Percentiles rank a stretch among this genome's conserved stretches.
phyloP scores from a whole-genome alignment of 2,113 vertebrate species.

The Entelurus aequoreus region DNA sequence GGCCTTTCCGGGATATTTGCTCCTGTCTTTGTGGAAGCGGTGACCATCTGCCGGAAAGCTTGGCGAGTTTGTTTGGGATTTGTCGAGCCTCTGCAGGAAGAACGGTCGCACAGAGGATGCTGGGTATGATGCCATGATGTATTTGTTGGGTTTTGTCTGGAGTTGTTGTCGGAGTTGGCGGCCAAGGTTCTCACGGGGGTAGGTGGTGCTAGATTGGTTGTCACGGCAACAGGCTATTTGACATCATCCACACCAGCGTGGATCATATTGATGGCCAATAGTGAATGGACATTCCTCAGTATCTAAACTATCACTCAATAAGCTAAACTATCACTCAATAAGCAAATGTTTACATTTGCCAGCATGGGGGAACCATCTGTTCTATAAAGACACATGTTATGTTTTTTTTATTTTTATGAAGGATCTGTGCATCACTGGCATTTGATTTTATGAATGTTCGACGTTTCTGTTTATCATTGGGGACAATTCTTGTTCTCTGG shows the following conservation, averaged over 20 bases:
- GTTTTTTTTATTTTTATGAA: no score
- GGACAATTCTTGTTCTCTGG: no score
- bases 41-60: slow-evolving; percentile 41
- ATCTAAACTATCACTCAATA: no score
- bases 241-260: slow-evolving; percentile 50
- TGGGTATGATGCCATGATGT: neutral
- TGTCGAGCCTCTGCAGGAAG: slow-evolving; percentile 17
- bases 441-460: no score
- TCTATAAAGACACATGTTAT: no score
- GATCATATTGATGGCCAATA: slow-evolving; percentile 28
- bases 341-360: no score
- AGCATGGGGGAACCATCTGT: no score
- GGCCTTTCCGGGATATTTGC: neutral
- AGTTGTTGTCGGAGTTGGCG: neutral
- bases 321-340: no score
- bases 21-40: slow-evolving; percentile 6
- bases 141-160: slow-evolving; percentile 6
- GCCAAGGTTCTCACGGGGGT: slow-evolving; percentile 44
- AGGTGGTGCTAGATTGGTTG: slow-evolving; percentile 51
- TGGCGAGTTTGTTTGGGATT: slow-evolving; percentile 21
- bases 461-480: no score
- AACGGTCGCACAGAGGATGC: neutral
- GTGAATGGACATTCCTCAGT: no score
- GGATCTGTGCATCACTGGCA: no score
- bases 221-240: slow-evolving; percentile 66